Evolutionary conservation across 2,113 vertebrate genomes (phyloP).

Genomic region (Procavia capensis): DNA sequence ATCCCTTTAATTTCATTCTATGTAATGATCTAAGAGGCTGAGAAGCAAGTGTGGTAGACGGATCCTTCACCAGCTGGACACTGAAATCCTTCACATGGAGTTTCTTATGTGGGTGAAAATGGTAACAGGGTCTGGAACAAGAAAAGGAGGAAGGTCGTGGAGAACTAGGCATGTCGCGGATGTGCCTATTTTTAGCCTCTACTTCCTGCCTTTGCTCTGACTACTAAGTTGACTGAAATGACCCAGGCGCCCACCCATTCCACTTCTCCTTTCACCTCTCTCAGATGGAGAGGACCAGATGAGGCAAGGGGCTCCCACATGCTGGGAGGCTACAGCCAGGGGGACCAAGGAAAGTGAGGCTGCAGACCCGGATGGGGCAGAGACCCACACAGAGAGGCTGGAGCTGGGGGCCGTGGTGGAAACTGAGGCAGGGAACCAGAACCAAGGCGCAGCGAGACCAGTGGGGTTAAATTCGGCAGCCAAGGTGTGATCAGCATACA

Average conservation of each 20-base stretch:
- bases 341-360: neutral
- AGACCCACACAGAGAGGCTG: neutral
- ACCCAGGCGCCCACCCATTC: neutral
- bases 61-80: neutral
- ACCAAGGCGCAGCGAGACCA: neutral
- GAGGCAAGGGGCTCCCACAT: neutral
- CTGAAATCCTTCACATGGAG: neutral
- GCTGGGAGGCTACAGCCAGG: neutral
- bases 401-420: neutral
- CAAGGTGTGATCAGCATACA: fast-evolving
- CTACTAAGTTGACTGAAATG: neutral
- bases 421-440: neutral
- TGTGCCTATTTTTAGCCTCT: neutral
- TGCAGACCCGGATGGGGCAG: neutral
- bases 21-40: neutral
- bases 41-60: neutral
- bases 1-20: neutral
- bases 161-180: neutral
- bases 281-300: neutral
- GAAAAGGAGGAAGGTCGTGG: neutral
- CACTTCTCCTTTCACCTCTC: neutral
- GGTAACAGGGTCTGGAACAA: neutral
- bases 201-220: neutral
- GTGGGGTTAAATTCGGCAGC: neutral
- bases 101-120: neutral